Base-by-base conservation (phyloP, 2,797 vertebrate species). In the Malacoraja senta region DNA sequence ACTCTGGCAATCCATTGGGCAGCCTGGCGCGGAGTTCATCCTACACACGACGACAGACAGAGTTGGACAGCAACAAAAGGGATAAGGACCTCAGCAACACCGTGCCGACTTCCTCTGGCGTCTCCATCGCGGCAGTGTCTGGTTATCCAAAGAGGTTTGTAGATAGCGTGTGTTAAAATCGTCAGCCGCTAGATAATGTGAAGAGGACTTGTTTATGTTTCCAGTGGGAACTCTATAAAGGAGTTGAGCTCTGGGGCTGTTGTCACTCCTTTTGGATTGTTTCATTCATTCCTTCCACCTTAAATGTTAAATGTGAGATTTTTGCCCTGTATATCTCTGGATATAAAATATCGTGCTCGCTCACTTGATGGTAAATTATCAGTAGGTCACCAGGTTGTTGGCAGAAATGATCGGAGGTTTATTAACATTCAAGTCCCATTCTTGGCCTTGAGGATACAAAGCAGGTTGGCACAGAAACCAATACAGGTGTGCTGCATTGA, bases 11-110 rank as follows among this genome's bases (percentile, higher is more conserved):
- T 93, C 94, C 94, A 95, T 97, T 97, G 93, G 96, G 96, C 12
- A 32, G 63, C 96, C 94, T 97, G 94, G 96, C 96, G 93, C 96
- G 97, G 95, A 97, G 97, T 96, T 97, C 97, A 93, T 97, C 97
- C 94, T 97, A 97, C 95, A 96, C 96, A 78, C 96, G 97, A 19
- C 96, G 97, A 94, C 96, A 68, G n/a, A 88, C n/a, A 2, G 84
- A 88, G n/a, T 21, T 88, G 84, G 84, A 88, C 61, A 88, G 61
- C 84, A 68, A 32, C 84, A 88, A 68, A 88, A 65, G n/a, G 17
- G 63, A 88, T 88, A 88, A 88, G 10, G 84, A 88, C 61, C 32
- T 68, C 61, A 88, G 21, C 32, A 68, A 88, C 84, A 88, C 63
- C 2, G 17, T 68, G n/a, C 84, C 63, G 10, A 68, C 61, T 35